A percentile compares a stretch with the other conserved stretches of the same genome.
These are phyloP conservation scores for Sebastes hopkinsi DNA, from an alignment of 2,797 vertebrate genomes.

Conservation along the genomic window DNA sequence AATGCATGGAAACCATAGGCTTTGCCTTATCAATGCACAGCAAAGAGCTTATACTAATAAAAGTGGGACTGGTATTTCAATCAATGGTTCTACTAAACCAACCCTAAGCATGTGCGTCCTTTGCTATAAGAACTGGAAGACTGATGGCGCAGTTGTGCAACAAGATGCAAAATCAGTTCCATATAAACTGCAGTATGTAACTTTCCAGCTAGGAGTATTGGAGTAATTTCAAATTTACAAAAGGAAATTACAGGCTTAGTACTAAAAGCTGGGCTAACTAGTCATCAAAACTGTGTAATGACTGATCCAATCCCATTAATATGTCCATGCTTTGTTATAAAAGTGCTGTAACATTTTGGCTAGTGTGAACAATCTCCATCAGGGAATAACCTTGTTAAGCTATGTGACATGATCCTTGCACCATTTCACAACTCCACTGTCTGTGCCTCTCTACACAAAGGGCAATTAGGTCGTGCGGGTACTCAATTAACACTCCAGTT, in stretches of 20 bases:
- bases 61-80: conserved; percentile 21
- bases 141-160: not conserved
- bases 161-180: conserved; percentile 13
- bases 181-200: not conserved
- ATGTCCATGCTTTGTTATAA: conserved; percentile 38
- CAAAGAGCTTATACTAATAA: conserved; percentile 31
- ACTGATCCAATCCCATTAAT: conserved; percentile 36
- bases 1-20: conserved; percentile 65
- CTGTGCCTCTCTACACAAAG: conserved; percentile 21
- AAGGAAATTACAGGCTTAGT: conserved; percentile 37
- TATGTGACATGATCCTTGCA: conserved; percentile 26
- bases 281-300: conserved; percentile 39
- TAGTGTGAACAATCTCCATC: not conserved
- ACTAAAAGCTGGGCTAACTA: conserved; percentile 24
- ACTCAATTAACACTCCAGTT: conserved; percentile 46
- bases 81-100: conserved; percentile 7
- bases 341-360: conserved; percentile 22
- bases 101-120: not conserved
- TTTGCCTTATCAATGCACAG: conserved; percentile 61
- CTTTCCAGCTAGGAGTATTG: not conserved
- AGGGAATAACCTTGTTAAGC: conserved; percentile 27
- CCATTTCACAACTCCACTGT: conserved; percentile 14
- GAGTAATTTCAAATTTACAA: conserved; percentile 26
- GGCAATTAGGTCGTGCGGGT: conserved; percentile 39
- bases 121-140: not conserved